Evolutionary conservation across 1,140 invertebrate species (phyloP).

Genomic region (Drosophila pseudoobscura): DNA sequence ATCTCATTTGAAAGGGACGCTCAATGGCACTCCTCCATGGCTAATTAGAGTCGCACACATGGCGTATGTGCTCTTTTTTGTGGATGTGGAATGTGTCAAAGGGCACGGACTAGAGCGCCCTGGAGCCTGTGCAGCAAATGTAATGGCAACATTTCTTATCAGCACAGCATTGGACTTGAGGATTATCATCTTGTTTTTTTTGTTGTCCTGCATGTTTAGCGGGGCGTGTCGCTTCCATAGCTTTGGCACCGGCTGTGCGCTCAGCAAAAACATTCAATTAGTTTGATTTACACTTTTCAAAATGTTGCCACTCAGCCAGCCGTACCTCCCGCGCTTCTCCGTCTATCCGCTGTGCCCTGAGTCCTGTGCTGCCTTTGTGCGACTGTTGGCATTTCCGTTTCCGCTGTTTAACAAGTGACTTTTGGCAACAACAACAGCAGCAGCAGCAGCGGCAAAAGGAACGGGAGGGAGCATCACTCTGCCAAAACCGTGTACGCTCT

Average conservation of each 20-base stretch:
- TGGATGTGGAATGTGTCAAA: conserved; percentile 46
- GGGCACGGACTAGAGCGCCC: conserved; percentile 9
- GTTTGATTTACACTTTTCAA: conserved; percentile 74
- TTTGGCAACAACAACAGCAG: conserved; percentile 59
- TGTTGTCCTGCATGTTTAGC: conserved; percentile 34
- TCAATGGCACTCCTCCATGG: too few species aligned
- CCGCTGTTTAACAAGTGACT: conserved; percentile 79
- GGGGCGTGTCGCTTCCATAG: conserved; percentile 47
- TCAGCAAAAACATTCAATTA: conserved; percentile 77
- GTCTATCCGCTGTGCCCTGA: conserved; percentile 18
- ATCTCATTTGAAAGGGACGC: too few species aligned
- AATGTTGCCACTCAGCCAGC: conserved; percentile 24
- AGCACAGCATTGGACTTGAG: conserved; percentile 26
- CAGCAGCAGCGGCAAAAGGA: conserved; percentile 38
- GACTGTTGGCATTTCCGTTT: conserved; percentile 78
- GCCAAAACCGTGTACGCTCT: conserved; percentile 70
- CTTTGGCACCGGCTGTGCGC: conserved; percentile 66
- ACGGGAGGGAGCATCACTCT: conserved; percentile 35
- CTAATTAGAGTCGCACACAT: neutral
- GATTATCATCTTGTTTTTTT: conserved; percentile 7
- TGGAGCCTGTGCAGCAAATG: conserved; percentile 34
- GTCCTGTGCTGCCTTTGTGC: conserved; percentile 60
- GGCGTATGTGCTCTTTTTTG: conserved; percentile 50
- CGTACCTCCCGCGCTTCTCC: conserved; percentile 24
- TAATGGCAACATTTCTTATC: conserved; percentile 76